Base-by-base conservation (phyloP, 2,797 vertebrate species). In the Hipposideros larvatus region DNA sequence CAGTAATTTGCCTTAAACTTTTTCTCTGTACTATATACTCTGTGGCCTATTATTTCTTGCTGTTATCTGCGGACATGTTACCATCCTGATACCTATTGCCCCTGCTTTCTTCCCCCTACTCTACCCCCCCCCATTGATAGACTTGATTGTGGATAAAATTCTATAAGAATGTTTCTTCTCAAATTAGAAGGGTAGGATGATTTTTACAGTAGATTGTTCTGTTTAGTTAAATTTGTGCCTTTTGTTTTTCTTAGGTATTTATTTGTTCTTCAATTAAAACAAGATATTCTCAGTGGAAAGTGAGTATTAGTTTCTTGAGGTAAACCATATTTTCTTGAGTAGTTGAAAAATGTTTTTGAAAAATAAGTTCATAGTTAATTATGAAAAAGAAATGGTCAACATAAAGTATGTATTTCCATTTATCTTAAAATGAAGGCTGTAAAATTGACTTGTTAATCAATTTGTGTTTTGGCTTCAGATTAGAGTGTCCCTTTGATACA, bases 271-370 rank as follows among this genome's bases (percentile, higher is more conserved):
- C 99, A 99, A 91, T 98, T 99, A 97, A 99, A 99, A 97, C 99
- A 99, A 98, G 99, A 99, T 98, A 98, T 99, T 98, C 99, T 99
- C 97, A 99, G 99, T 98, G 99, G 99, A 98, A 99, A 99, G 99
- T 99, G 98, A 99, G 99, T 99, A 97, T 90, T 95, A 51, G 51
- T 77, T 94, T 57, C 59, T 89, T 91, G 94, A 80, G 34, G 46
- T 85, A 88, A 63, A 78, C 26, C 31, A 65, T 26, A 65, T 96
- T 90, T 83, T 91, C 41, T 80, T 80, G 34, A 70, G 34, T 94
- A 87, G 21, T 78, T 90, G 48, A 89, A 94, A 93, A 74, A 57
- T 91, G 7, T 85, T 79, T 92, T 80, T 73, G 21, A 82, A 77
- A 95, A 95, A 34, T 77, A 93, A 91, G 21, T 82, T 91, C 19